A percentile compares a stretch with the other conserved stretches of the same genome.
These are phyloP conservation scores for Chroicocephalus ridibundus DNA, from an alignment of 2,113 vertebrate species.

Conservation along the genomic window DNA sequence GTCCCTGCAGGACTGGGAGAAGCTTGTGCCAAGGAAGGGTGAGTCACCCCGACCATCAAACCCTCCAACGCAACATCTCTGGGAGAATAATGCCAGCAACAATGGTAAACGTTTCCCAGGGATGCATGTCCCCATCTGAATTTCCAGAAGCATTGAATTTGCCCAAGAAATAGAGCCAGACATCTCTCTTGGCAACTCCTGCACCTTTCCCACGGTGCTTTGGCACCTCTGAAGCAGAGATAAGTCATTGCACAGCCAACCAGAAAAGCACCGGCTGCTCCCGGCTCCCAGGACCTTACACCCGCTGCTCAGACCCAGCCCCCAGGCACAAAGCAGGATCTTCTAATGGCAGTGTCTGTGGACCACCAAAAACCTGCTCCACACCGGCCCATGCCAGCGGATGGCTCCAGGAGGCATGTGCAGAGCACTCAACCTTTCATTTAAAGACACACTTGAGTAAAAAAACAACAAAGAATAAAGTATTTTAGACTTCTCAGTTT, in stretches of 20 bases:
- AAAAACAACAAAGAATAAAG: background rate
- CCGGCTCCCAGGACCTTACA: background rate
- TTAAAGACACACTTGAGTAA: background rate
- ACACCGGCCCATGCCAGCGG: rapidly evolving
- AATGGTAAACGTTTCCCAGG: background rate
- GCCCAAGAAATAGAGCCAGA: background rate
- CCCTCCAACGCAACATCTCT: rapidly evolving
- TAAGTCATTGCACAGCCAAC: background rate
- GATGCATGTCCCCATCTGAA: background rate
- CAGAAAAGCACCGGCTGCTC: background rate
- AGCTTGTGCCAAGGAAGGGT: background rate
- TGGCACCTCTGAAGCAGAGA: background rate
- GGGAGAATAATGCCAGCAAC: background rate
- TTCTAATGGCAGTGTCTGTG: background rate
- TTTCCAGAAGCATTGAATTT: background rate
- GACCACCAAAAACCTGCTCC: background rate
- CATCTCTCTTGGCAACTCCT: background rate
- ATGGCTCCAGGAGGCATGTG: background rate
- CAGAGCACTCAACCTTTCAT: background rate
- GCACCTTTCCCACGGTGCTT: background rate
- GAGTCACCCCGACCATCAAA: background rate
- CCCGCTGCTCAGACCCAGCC: background rate
- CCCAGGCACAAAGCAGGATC: background rate
- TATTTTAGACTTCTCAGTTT: background rate
- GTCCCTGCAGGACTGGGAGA: background rate